These are phyloP conservation scores for Neoitamus cyanurus DNA, from an alignment of 2,888 invertebrate species.

Conservation along the genomic window DNA sequence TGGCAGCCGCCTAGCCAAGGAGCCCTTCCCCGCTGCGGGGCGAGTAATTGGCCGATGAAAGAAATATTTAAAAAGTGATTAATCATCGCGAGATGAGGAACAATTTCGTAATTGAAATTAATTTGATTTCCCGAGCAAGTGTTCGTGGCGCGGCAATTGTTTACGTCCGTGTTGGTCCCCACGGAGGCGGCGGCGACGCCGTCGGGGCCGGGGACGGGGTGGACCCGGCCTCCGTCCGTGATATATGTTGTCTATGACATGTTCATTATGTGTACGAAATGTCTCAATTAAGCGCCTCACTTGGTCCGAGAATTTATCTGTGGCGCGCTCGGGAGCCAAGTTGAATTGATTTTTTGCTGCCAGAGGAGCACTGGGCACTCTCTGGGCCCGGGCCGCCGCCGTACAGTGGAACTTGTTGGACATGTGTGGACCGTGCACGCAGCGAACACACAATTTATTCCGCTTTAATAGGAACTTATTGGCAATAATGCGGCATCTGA, in stretches of 20 bases:
- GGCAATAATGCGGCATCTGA: constrained; percentile 8
- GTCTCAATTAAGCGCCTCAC: constrained; percentile 50
- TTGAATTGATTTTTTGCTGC: constrained; percentile 38
- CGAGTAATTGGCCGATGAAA: constrained; percentile 40
- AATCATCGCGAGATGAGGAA: constrained; percentile 48
- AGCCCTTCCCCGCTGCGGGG: neutral
- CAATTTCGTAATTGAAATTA: constrained; percentile 53
- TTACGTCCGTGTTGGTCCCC: constrained; percentile 23
- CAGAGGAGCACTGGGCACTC: neutral
- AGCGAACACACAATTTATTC: constrained; percentile 14
- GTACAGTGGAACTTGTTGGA: constrained; percentile 18
- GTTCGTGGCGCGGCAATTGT: constrained; percentile 40
- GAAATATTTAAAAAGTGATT: constrained; percentile 53
- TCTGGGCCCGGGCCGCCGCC: neutral
- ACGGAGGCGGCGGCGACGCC: neutral
- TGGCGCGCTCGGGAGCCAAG: constrained; percentile 22
- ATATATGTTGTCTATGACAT: constrained; percentile 47
- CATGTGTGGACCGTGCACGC: neutral
- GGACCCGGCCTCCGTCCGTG: constrained; percentile 9
- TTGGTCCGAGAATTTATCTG: constrained; percentile 28
- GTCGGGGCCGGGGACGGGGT: neutral
- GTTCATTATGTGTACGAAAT: constrained; percentile 51
- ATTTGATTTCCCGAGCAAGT: constrained; percentile 51
- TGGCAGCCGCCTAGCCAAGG: neutral
- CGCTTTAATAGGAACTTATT: constrained; percentile 31